Evolutionary conservation across 2,797 vertebrate genomes (phyloP).

Genomic region (Acrocephalus scirpaceus): DNA sequence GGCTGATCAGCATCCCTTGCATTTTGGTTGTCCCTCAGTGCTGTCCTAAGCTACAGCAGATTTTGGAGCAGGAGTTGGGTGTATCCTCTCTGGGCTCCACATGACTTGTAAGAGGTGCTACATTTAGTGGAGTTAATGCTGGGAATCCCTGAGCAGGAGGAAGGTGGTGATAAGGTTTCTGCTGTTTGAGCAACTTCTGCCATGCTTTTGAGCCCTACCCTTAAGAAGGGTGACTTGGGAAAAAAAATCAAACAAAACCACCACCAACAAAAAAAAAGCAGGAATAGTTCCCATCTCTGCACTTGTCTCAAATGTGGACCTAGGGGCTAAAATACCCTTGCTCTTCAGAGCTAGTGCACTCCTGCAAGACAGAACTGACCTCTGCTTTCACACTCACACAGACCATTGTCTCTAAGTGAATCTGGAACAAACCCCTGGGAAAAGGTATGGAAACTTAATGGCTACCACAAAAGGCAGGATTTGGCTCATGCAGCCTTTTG

Average conservation of each 20-base stretch:
- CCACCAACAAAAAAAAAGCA: background rate
- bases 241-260: background rate
- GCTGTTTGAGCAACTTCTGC: background rate
- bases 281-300: background rate
- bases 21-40: background rate
- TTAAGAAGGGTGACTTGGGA: background rate
- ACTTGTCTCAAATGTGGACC: background rate
- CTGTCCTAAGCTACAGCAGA: background rate
- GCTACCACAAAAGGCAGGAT: rapidly evolving
- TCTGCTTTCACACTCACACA: background rate
- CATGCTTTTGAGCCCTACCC: background rate
- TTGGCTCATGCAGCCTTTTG: background rate
- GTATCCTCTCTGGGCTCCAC: background rate
- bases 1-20: background rate
- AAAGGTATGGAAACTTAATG: background rate
- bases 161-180: background rate
- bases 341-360: background rate
- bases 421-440: background rate
- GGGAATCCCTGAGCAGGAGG: background rate
- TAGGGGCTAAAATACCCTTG: background rate
- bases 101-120: background rate
- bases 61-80: background rate
- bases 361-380: background rate
- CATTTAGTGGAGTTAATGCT: background rate
- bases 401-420: background rate